Evolutionary conservation across 2,888 invertebrate genomes (phyloP).

Genomic region (Polyommatus iphigenia): DNA sequence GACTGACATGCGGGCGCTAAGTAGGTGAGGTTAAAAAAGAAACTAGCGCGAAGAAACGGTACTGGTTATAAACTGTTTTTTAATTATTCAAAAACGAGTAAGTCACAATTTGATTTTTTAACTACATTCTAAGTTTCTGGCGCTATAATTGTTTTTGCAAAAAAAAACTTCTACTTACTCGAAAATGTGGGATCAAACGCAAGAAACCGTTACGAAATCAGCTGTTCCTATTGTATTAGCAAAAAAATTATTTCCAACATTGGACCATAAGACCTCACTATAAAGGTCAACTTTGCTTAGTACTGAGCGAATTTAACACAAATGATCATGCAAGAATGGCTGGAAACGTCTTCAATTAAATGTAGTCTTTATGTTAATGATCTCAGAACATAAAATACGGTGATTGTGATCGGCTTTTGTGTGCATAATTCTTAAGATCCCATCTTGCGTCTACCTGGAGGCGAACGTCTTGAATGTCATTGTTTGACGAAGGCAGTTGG

Average conservation of each 20-base stretch:
- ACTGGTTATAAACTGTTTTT: constrained; percentile 28
- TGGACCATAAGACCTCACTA: constrained; percentile 31
- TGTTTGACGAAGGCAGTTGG: constrained; percentile 53
- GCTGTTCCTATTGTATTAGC: constrained; percentile 63
- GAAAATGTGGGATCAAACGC: neutral
- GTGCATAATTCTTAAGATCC: constrained; percentile 64
- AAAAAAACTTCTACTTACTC: neutral
- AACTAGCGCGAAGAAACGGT: constrained; percentile 36
- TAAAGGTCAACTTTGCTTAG: constrained; percentile 34
- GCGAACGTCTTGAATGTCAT: constrained; percentile 50
- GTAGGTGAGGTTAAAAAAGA: constrained; percentile 43
- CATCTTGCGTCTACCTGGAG: constrained; percentile 74
- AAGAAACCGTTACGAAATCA: constrained; percentile 72
- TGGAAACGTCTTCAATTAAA: constrained; percentile 35
- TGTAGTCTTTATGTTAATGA: constrained; percentile 37
- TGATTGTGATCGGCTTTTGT: constrained; percentile 43
- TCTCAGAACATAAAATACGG: constrained; percentile 40
- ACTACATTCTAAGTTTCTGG: neutral
- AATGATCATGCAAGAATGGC: constrained; percentile 37
- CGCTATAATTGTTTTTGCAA: neutral
- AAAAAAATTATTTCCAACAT: constrained; percentile 38
- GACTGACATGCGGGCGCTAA: constrained; percentile 55
- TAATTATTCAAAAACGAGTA: neutral
- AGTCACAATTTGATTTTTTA: neutral
- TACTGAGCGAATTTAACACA: constrained; percentile 32